Evolutionary conservation across 2,888 invertebrate genomes (phyloP).

Genomic region (Athalia rosae): DNA sequence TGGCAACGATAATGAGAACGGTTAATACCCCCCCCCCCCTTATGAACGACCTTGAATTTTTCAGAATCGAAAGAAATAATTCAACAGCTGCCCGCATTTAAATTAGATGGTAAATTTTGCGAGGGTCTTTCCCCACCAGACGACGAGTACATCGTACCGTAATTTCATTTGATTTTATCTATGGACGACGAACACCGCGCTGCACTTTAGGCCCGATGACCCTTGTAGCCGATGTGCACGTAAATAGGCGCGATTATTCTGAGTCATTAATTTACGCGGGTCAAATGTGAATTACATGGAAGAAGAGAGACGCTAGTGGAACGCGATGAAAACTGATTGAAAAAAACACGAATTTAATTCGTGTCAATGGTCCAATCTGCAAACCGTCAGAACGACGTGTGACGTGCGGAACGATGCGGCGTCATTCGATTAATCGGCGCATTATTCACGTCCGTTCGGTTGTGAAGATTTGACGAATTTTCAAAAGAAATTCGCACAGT

Average conservation of each 20-base stretch:
- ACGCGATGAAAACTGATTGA: slow-evolving; percentile 6
- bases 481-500: not conserved
- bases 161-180: too few species aligned
- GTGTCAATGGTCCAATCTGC: not conserved
- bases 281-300: not conserved
- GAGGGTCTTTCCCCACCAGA: too few species aligned
- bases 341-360: slow-evolving; percentile 20
- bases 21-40: not conserved
- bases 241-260: not conserved
- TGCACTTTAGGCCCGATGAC: too few species aligned
- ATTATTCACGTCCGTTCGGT: not conserved
- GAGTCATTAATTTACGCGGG: slow-evolving; percentile 3
- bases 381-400: too few species aligned
- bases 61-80: not conserved
- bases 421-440: not conserved
- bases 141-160: too few species aligned
- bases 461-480: not conserved
- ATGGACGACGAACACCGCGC: too few species aligned
- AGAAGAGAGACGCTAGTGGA: not conserved
- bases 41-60: not conserved
- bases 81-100: too few species aligned
- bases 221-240: too few species aligned
- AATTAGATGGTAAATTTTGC: too few species aligned
- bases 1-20: not conserved
- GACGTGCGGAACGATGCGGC: not conserved